Percentiles rank a stretch among this genome's conserved stretches.
phyloP scores from a whole-genome alignment of 2,888 invertebrate species.

The Dysmachus trigonus region DNA sequence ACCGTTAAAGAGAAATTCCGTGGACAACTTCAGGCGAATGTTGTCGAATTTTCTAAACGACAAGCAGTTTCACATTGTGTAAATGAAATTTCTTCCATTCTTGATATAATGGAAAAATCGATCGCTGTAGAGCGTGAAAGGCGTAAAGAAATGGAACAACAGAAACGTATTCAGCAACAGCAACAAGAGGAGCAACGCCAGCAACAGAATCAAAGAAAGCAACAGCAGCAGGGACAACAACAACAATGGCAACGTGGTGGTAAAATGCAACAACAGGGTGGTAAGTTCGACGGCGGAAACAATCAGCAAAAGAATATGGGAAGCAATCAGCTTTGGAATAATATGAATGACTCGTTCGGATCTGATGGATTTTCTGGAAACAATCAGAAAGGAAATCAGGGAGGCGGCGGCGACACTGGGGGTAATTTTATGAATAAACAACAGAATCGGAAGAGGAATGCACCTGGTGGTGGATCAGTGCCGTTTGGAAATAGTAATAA shows the following conservation, averaged over 20 bases:
- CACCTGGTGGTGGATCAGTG: neutral
- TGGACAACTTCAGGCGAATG: slow-evolving; percentile 46
- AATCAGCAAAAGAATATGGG: neutral
- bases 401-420: neutral
- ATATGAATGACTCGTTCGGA: neutral
- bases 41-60: slow-evolving; percentile 42
- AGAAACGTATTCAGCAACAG: neutral
- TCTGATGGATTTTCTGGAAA: neutral
- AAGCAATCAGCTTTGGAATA: neutral
- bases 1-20: slow-evolving; percentile 48
- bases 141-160: neutral
- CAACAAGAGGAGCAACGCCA: neutral
- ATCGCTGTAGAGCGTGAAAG: neutral
- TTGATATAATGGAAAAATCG: slow-evolving; percentile 8
- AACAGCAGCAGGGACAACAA: neutral
- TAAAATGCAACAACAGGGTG: neutral
- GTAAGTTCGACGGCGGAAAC: neutral
- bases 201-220: neutral
- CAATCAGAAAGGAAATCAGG: neutral
- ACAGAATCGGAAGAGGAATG: neutral
- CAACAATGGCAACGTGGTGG: neutral
- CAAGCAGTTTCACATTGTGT: slow-evolving; percentile 33
- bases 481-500: neutral
- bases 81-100: neutral
- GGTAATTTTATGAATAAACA: neutral